A percentile compares a stretch with the other conserved stretches of the same genome.
phyloP scores from a whole-genome alignment of 92 coral and sea anemone genomes.

The Bergia sp. region DNA sequence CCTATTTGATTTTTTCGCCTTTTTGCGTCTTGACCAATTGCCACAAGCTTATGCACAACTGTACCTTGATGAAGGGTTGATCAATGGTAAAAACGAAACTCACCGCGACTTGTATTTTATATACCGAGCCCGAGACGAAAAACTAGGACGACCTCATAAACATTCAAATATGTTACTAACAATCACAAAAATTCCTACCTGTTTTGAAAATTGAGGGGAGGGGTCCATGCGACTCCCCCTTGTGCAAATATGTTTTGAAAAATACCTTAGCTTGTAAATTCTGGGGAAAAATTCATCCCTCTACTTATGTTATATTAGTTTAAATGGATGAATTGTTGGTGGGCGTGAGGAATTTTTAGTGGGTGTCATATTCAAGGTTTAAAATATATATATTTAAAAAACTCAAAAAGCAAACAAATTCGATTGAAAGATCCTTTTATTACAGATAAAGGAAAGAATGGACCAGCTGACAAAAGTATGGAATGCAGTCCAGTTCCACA shows the following conservation, averaged over 20 bases:
- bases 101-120: neutral
- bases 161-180: neutral
- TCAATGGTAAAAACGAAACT: neutral
- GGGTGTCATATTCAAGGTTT: constrained; percentile 5
- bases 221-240: neutral
- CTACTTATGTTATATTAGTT: neutral
- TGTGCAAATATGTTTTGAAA: neutral
- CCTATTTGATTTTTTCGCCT: neutral
- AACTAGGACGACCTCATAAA: constrained; percentile 5
- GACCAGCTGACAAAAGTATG: constrained; percentile 11
- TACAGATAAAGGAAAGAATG: constrained; percentile 17
- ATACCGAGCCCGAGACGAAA: neutral
- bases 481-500: constrained; percentile 12
- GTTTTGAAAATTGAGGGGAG: neutral
- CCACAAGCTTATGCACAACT: neutral
- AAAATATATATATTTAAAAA: constrained; percentile 3
- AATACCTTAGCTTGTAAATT: neutral
- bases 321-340: neutral
- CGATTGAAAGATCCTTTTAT: neutral
- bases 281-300: neutral
- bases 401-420: constrained; percentile 3
- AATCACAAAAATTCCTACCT: neutral
- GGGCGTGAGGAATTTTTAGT: neutral
- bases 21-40: neutral
- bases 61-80: neutral